Evolutionary conservation across 2,888 invertebrate species (phyloP).

Genomic region (Ectemnius cavifrons): DNA sequence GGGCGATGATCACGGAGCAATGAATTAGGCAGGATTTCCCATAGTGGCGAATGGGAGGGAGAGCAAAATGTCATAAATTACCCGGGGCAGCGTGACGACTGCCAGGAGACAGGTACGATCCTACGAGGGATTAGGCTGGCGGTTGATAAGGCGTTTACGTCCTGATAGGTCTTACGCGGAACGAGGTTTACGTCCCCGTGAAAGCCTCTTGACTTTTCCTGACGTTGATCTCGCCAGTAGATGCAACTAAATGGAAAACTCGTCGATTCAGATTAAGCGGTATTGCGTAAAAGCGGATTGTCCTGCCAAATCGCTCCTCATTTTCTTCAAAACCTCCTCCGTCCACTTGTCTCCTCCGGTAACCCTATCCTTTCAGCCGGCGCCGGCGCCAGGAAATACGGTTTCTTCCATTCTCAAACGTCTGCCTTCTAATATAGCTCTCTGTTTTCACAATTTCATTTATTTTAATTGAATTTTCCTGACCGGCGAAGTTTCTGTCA

Average conservation of each 20-base stretch:
- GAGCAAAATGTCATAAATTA: conserved; percentile 63
- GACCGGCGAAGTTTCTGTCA: too few species aligned
- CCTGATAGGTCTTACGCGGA: conserved; percentile 37
- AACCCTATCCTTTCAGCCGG: background rate
- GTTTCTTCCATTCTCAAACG: too few species aligned
- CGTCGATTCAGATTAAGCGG: conserved; percentile 22
- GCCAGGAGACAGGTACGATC: conserved; percentile 43
- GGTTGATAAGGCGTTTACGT: conserved; percentile 53
- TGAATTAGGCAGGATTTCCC: conserved; percentile 38
- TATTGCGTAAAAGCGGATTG: conserved; percentile 34
- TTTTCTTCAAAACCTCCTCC: background rate
- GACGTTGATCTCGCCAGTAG: conserved; percentile 34
- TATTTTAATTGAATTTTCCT: too few species aligned
- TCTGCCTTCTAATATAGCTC: too few species aligned
- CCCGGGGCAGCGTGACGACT: conserved; percentile 30
- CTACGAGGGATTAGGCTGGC: conserved; percentile 47
- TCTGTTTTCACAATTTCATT: too few species aligned
- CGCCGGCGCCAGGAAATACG: too few species aligned
- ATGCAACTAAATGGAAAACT: conserved; percentile 34
- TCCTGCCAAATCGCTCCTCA: background rate
- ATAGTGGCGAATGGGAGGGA: conserved; percentile 50
- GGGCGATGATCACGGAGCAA: background rate
- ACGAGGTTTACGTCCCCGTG: conserved; percentile 44
- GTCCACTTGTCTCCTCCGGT: background rate
- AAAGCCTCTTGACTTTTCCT: conserved; percentile 43